A percentile compares a stretch with the other conserved stretches of the same genome.
Conservation (phyloP, 2,888 invertebrate genomes). For the Dryococelus australis region DNA sequence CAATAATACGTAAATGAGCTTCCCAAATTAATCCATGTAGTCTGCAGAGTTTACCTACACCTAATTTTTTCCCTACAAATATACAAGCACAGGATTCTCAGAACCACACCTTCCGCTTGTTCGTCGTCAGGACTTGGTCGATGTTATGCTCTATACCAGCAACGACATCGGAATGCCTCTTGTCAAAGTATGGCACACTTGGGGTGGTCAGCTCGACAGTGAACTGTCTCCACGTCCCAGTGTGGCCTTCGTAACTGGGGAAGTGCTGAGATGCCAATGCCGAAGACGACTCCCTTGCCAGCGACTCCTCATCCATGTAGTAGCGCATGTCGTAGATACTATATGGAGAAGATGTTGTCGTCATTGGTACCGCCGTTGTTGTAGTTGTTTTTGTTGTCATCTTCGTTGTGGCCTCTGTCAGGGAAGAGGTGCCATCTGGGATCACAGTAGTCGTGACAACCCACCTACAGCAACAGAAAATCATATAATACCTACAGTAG, state of each 20-base stretch:
- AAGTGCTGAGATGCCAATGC: neutral
- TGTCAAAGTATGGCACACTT: neutral
- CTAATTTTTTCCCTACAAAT: no score
- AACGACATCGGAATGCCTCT: neutral
- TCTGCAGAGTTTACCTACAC: no score
- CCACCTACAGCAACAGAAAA: neutral
- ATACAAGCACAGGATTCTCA: no score
- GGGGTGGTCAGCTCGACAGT: neutral
- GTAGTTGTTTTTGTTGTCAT: neutral
- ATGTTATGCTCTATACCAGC: neutral
- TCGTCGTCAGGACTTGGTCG: neutral
- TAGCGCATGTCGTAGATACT: conserved; percentile 19
- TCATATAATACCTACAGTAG: neutral
- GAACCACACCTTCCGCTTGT: neutral
- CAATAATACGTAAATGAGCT: no score
- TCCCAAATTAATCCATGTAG: no score
- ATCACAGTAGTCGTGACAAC: neutral
- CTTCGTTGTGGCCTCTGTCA: neutral
- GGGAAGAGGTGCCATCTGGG: neutral
- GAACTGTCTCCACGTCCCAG: neutral
- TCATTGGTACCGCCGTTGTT: neutral
- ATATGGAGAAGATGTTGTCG: neutral
- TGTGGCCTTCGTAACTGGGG: neutral
- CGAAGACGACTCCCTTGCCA: neutral
- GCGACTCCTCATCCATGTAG: conserved; percentile 22